These are phyloP conservation scores for Drosophila rufa DNA, from an alignment of 1,140 invertebrate genomes.

Conservation along the genomic window DNA sequence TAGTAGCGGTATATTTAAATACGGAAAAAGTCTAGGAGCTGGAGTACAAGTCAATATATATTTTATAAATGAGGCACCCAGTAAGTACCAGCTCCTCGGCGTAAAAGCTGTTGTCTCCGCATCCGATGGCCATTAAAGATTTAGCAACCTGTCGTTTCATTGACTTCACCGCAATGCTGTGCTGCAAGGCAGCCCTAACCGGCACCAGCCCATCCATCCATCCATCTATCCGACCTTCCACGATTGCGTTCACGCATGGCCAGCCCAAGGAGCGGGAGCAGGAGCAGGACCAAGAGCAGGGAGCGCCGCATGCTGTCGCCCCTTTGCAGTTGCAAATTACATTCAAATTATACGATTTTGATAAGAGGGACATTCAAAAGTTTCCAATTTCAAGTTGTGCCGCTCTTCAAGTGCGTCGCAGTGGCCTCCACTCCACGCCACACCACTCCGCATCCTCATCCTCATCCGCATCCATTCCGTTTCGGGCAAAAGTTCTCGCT, in stretches of 20 bases:
- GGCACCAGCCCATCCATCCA: not conserved
- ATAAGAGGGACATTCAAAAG: constrained; percentile 84
- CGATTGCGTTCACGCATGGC: constrained; percentile 40
- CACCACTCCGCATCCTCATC: not conserved
- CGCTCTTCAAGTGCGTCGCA: constrained; percentile 67
- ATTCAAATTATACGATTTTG: constrained; percentile 85
- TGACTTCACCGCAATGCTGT: constrained; percentile 77
- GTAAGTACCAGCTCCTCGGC: not conserved
- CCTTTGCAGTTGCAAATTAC: constrained; percentile 83
- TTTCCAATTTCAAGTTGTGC: constrained; percentile 84
- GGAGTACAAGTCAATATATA: too few species aligned
- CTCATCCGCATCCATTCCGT: not conserved
- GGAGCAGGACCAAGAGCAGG: constrained; percentile 18
- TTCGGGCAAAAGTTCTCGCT: constrained; percentile 59
- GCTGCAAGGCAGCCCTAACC: constrained; percentile 50
- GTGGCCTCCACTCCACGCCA: constrained; percentile 5
- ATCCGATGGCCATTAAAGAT: constrained; percentile 67
- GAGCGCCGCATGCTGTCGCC: constrained; percentile 51
- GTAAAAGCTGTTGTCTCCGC: constrained; percentile 65
- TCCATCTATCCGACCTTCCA: constrained; percentile 1
- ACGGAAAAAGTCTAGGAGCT: too few species aligned
- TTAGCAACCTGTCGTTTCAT: constrained; percentile 77
- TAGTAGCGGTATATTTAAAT: too few species aligned
- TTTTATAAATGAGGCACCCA: too few species aligned
- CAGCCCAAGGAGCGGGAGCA: constrained; percentile 31